phyloP scores from a whole-genome alignment of 2,888 invertebrate species.

The Timandra comae region DNA sequence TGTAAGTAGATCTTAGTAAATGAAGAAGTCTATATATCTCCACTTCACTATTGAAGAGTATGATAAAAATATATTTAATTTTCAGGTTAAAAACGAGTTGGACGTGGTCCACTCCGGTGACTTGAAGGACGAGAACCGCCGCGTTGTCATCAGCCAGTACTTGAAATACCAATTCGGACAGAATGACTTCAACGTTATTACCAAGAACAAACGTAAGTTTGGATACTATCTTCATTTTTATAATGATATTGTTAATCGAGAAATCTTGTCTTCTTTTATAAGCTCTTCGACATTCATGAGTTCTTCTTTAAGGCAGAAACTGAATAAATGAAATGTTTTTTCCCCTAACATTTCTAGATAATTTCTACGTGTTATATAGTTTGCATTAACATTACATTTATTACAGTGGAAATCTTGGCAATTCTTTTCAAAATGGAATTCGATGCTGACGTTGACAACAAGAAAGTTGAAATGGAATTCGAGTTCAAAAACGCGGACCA shows the following conservation, averaged over 20 bases:
- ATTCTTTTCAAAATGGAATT: conserved; percentile 67
- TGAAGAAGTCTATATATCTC: too few species aligned
- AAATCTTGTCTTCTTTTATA: too few species aligned
- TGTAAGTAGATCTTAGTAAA: too few species aligned
- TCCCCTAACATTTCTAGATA: too few species aligned
- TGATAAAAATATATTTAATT: conserved; percentile 2
- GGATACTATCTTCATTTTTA: too few species aligned
- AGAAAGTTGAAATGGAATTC: conserved; percentile 74
- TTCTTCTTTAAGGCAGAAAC: too few species aligned
- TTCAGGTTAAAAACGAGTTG: conserved; percentile 63
- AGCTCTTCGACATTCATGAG: too few species aligned
- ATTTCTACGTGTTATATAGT: too few species aligned
- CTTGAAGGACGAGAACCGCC: conserved; percentile 69
- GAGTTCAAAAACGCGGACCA: conserved; percentile 77
- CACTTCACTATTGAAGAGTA: too few species aligned
- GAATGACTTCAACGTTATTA: conserved; percentile 60
- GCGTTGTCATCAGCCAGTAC: conserved; percentile 66
- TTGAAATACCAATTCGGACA: conserved; percentile 51
- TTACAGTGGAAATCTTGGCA: conserved; percentile 72
- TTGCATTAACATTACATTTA: too few species aligned
- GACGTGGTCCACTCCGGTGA: conserved; percentile 78
- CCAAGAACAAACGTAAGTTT: conserved; percentile 69
- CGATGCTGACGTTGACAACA: conserved; percentile 76
- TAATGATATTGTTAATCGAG: too few species aligned
- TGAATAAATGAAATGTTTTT: too few species aligned